Evolutionary conservation across 2,113 vertebrate genomes (phyloP).

Genomic region (Pseudorasbora parva): DNA sequence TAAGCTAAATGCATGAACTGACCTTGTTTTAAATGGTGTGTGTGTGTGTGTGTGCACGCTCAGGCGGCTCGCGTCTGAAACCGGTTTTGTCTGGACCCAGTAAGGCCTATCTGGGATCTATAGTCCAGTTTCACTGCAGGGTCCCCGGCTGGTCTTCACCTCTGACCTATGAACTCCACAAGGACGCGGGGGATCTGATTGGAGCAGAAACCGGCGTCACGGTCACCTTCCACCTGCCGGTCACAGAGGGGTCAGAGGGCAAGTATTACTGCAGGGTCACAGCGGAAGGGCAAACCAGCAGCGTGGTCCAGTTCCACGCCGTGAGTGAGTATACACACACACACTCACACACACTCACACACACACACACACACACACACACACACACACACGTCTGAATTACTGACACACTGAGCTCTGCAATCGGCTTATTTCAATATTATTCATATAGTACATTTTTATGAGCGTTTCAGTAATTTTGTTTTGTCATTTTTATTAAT

Average conservation of each 20-base stretch:
- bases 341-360: no score
- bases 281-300: slow-evolving; percentile 55
- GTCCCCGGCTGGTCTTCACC: slow-evolving; percentile 35
- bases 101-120: slow-evolving; percentile 60
- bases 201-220: not conserved
- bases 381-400: no score
- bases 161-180: slow-evolving; percentile 65
- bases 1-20: not conserved
- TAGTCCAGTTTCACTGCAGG: slow-evolving; percentile 63
- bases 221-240: slow-evolving; percentile 56
- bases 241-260: slow-evolving; percentile 58
- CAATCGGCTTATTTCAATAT: no score
- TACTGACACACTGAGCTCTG: no score
- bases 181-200: slow-evolving; percentile 7
- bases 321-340: slow-evolving; percentile 81
- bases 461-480: no score
- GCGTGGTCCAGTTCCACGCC: slow-evolving; percentile 65
- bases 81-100: slow-evolving; percentile 68
- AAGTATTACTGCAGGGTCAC: slow-evolving; percentile 67
- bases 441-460: no score
- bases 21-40: not conserved
- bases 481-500: no score
- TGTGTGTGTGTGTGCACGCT: not conserved
- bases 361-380: no score
- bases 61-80: slow-evolving; percentile 55